Base-by-base conservation (phyloP, 2,797 vertebrate genomes). In the Atherinosoma microstoma region DNA sequence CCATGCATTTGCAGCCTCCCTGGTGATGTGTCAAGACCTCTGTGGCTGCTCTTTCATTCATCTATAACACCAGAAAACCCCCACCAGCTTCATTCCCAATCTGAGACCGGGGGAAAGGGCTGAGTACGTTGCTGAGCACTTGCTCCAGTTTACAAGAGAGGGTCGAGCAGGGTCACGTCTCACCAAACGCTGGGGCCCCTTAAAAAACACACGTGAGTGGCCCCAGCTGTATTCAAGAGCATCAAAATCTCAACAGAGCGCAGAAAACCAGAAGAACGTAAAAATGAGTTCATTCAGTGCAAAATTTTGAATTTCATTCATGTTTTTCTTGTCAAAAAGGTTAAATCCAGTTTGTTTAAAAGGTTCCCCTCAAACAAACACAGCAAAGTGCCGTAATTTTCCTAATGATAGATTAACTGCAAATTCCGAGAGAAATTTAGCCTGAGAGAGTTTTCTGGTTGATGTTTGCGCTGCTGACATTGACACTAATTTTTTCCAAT, bases 81-180 rank as follows among this genome's bases (percentile, higher is more conserved):
- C 83, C 79, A 18, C 64, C 57, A 34, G 61, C 74, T 62, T 68
- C 70, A 54, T 49, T 61, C 61, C 70, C 30, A 79, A 72, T 71
- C 61, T 47, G 53, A 36, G 68, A 72, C 67, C 59, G 70, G 35
- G 79, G 80, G 71, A 85, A 84, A 71, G 27, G 64, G 70, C 54
- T 63, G 62, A 83, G 84, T 66, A 69, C 49, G 80, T 84, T 84
- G 79, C 77, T n/a, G 83, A 87, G 88, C 78, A 89, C 89, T 91
- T 78, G 87, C 84, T 87, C 90, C 79, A 85, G 90, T 94, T 94
- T 94, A 92, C 90, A 90, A 84, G 86, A 91, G 73, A 59, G 84
- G 93, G 92, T 93, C 88, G 80, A 89, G 73, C 79, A 20, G 89
- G 93, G 93, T 94, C 92, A 91, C 34, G 67, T 87, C 88, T 93